Evolutionary conservation across 2,113 vertebrate species (phyloP), one percentile per base, ranked within the genome.

Genomic region (Galeopterus variegatus): DNA sequence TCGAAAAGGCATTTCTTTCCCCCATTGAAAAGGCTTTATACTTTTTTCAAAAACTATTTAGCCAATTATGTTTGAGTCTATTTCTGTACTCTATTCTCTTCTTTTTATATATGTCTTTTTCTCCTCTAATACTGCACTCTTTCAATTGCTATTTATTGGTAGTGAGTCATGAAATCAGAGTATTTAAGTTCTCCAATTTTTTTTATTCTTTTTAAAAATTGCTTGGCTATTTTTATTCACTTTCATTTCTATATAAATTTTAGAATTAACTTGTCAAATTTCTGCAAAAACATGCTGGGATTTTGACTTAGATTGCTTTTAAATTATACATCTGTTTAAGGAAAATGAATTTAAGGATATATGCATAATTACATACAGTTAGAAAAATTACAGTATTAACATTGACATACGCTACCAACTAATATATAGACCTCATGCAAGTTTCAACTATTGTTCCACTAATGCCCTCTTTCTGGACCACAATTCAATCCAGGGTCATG

Each of bases 241-340:
- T 94, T 93, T 21, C 21, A 88, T 94, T 76, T 69, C 13, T 36
- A 73, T 82, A 56, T 67, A 76, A 96, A 26, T 69, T 85, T 58
- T 90, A 85, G 62, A 91, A 72, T 52, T 4, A 91, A 3, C 24
- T 62, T 89, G n/a, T 54, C 45, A 58, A n/a, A n/a, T 72, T 84
- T 94, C 41, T 76, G n/a, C 4, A 75, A 95, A 96, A 89, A 13
- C 54, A 48, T 62, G 10, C 12, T 67, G 23, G 9, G n/a, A 76
- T 90, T 91, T 96, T 95, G 9, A 88, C 24, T 80, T 72, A 72
- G 48, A 85, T 54, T 95, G 24, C 21, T 82, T 54, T 88, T 19
- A 94, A 79, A 81, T 33, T 14, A 85, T 18, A 82, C 60, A 81
- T 65, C 4, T 13, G 73, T 33, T 56, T 94, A 58, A 60, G 77